These are phyloP conservation scores for Spinus pinus DNA, from an alignment of 2,797 vertebrate genomes.

Conservation along the genomic window DNA sequence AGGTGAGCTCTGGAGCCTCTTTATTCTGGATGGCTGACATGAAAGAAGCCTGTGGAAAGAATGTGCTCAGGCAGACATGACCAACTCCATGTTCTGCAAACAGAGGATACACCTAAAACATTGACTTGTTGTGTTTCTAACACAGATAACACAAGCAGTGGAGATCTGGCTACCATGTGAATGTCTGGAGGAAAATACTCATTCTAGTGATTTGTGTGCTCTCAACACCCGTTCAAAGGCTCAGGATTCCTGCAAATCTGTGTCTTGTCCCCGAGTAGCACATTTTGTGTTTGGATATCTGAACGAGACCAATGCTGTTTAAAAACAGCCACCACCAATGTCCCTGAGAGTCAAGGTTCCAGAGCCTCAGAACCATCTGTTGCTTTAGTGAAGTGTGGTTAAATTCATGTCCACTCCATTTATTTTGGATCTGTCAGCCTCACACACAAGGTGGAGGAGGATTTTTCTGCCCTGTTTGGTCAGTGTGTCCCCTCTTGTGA, in stretches of 20 bases:
- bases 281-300: not conserved
- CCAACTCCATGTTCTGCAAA: not conserved
- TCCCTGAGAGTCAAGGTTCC: accelerated
- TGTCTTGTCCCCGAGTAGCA: accelerated
- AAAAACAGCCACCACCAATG: not conserved
- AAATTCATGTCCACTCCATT: not conserved
- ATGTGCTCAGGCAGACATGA: accelerated
- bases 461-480: not conserved
- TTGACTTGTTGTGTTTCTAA: not conserved
- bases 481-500: not conserved
- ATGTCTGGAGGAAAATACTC: accelerated
- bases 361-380: not conserved
- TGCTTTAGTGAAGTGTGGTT: not conserved
- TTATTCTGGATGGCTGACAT: not conserved
- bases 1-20: not conserved
- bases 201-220: not conserved
- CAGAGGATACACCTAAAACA: not conserved
- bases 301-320: accelerated
- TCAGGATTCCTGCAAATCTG: not conserved
- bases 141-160: not conserved
- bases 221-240: not conserved
- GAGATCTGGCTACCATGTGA: not conserved
- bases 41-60: not conserved
- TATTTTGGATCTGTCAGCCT: not conserved
- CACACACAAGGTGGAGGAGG: not conserved